Percentiles rank a stretch among this genome's conserved stretches.
Conservation (phyloP, 2,113 vertebrate genomes). For the Benitochromis conjunctus region DNA sequence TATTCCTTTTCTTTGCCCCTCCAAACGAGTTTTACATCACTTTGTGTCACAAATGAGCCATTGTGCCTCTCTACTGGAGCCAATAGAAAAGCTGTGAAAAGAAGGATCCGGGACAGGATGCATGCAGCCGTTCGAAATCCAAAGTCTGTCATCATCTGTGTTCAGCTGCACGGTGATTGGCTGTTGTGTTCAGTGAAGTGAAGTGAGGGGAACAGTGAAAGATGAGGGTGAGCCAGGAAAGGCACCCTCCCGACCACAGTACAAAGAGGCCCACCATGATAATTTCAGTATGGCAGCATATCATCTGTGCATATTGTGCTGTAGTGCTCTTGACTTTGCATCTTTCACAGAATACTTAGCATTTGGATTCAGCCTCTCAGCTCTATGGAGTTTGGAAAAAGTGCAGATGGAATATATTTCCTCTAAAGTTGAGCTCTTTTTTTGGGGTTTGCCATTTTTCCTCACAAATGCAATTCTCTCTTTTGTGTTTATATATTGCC, state of each 20-base stretch:
- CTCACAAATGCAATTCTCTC: not conserved
- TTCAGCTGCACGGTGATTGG: slow-evolving; percentile 46
- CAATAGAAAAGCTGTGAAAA: slow-evolving; percentile 44
- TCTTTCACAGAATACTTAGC: slow-evolving; percentile 12
- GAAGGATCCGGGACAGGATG: slow-evolving; percentile 48
- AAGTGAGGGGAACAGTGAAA: slow-evolving; percentile 17
- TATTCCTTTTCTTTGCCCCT: not conserved
- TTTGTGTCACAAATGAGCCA: slow-evolving; percentile 43
- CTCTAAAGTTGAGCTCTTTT: not conserved
- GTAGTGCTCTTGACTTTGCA: slow-evolving; percentile 46
- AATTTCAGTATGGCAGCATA: slow-evolving; percentile 4
- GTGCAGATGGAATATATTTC: not conserved
- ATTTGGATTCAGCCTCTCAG: not conserved
- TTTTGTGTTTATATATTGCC: slow-evolving; percentile 5
- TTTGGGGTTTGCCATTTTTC: not conserved
- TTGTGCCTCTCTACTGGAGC: slow-evolving; percentile 52
- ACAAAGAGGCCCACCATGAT: slow-evolving; percentile 29
- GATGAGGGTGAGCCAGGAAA: slow-evolving; percentile 24
- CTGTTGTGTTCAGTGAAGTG: slow-evolving; percentile 27
- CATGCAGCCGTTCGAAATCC: not conserved
- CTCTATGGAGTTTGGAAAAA: not conserved
- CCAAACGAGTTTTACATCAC: slow-evolving; percentile 8
- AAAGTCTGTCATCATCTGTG: slow-evolving; percentile 15
- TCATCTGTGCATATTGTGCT: slow-evolving; percentile 57
- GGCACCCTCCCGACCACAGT: slow-evolving; percentile 23